Conservation (phyloP, 2,113 vertebrate species). For the Gallinago undulata region DNA sequence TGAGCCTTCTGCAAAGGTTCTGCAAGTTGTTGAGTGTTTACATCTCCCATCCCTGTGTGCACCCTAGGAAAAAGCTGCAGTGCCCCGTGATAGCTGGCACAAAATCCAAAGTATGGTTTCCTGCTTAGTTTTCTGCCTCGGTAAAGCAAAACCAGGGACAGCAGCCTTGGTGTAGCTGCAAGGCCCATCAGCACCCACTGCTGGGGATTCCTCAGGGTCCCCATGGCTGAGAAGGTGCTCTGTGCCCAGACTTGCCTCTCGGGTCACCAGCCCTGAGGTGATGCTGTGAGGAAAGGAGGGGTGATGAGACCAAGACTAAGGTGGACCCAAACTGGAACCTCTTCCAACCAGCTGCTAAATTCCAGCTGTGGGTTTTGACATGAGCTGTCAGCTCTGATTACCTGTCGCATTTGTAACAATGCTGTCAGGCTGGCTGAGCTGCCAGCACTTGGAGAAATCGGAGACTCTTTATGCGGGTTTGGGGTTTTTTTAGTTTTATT, state of each 20-base stretch:
- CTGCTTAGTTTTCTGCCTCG: fast-evolving
- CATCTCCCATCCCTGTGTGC: background rate
- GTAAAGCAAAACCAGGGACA: background rate
- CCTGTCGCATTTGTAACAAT: background rate
- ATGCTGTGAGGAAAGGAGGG: background rate
- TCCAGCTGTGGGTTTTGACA: constrained; percentile 11
- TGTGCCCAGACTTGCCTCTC: background rate
- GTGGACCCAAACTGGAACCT: background rate
- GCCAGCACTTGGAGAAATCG: background rate
- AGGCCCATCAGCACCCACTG: fast-evolving
- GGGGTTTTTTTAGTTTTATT: background rate
- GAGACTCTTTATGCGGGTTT: background rate
- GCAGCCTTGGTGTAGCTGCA: background rate
- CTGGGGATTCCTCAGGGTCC: background rate
- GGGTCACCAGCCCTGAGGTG: fast-evolving
- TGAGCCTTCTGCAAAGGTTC: background rate
- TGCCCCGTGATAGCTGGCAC: fast-evolving
- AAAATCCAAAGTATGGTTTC: background rate
- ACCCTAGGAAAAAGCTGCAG: background rate
- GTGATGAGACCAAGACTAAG: background rate
- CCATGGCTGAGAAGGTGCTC: background rate
- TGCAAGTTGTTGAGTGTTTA: background rate
- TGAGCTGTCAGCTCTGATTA: constrained; percentile 12
- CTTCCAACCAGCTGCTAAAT: background rate
- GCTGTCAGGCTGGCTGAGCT: background rate